Evolutionary conservation across 2,113 vertebrate genomes (phyloP), one percentile per base, ranked within the genome.

Genomic region (Dipodomys stephensi): DNA sequence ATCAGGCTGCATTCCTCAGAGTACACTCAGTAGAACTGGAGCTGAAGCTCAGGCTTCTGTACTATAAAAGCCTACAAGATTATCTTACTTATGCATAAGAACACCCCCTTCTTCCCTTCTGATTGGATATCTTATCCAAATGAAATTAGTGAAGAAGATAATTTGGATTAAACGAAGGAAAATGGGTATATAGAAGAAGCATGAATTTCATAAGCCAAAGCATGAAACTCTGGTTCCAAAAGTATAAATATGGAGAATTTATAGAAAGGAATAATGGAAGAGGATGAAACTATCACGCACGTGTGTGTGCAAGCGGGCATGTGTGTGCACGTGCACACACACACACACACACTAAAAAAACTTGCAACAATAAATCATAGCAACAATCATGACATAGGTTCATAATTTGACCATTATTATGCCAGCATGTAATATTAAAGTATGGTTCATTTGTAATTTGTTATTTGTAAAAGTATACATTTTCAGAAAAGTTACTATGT

Each of bases 401-500:
- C 60, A 28, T 57, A 87, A 72, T 71, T 85, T 85, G 44, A 74
- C 35, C n/a, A 62, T 74, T 83, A 25, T 65, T 94, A 77, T 67
- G 53, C 11, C 69, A 30, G 73, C 88, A 76, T 67, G 76, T 18
- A 92, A 76, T 88, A 92, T 86, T 81, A 93, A 91, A 49, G 30
- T 83, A 90, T 46, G 23, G 28, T 77, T 92, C 73, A 72, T 49
- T 49, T 49, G 49, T 49, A 49, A 49, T 49, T 49, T 89, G 32
- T 25, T n/a, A 89, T 83, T 86, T 87, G 7, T 87, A 71, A 83
- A 88, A 72, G 30, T 71, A 25, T 92, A 64, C 20, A 19, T 86
- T 86, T 92, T 32, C 71, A 80, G 15, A 91, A n/a, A 96, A 76
- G n/a, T 92, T 88, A 90, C 68, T 78, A 49, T 93, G 7, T 78